Evolutionary conservation across 1,140 invertebrate species (phyloP).

Genomic region (Arion vulgaris): DNA sequence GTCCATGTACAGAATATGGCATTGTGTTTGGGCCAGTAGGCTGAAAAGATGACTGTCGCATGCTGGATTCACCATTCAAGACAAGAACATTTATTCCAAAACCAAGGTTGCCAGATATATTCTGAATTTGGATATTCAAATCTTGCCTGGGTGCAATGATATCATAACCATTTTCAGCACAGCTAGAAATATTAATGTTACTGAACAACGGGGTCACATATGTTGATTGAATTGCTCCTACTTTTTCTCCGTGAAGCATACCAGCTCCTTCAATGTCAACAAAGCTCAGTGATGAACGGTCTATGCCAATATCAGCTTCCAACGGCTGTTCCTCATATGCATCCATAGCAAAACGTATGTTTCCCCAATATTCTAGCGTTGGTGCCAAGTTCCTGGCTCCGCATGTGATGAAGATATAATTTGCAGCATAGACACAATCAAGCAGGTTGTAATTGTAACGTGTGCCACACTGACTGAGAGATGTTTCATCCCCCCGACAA

Average conservation of each 20-base stretch:
- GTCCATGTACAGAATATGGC: conserved; percentile 94
- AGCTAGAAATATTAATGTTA: conserved; percentile 86
- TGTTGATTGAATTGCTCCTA: conserved; percentile 89
- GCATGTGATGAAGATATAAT: conserved; percentile 96
- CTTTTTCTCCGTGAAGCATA: conserved; percentile 93
- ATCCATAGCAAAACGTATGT: conserved; percentile 90
- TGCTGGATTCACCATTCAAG: conserved; percentile 92
- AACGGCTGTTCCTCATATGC: conserved; percentile 84
- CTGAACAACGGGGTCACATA: conserved; percentile 85
- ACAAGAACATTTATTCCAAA: conserved; percentile 91
- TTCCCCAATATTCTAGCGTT: conserved; percentile 92
- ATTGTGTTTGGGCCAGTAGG: conserved; percentile 79
- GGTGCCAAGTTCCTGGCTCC: conserved; percentile 83
- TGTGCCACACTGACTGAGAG: conserved; percentile 89
- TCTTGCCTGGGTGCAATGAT: conserved; percentile 86
- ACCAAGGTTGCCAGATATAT: conserved; percentile 87
- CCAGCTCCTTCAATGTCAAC: conserved; percentile 93
- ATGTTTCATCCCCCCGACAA: conserved; percentile 85
- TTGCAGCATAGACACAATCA: conserved; percentile 75
- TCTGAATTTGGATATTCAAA: conserved; percentile 72
- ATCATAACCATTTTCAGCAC: conserved; percentile 93
- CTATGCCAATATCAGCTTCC: conserved; percentile 64
- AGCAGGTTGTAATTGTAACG: conserved; percentile 74
- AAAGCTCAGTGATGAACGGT: conserved; percentile 78
- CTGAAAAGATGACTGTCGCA: conserved; percentile 83